Conservation (phyloP, 2,113 vertebrate species). For the Thryonomys swinderianus region DNA sequence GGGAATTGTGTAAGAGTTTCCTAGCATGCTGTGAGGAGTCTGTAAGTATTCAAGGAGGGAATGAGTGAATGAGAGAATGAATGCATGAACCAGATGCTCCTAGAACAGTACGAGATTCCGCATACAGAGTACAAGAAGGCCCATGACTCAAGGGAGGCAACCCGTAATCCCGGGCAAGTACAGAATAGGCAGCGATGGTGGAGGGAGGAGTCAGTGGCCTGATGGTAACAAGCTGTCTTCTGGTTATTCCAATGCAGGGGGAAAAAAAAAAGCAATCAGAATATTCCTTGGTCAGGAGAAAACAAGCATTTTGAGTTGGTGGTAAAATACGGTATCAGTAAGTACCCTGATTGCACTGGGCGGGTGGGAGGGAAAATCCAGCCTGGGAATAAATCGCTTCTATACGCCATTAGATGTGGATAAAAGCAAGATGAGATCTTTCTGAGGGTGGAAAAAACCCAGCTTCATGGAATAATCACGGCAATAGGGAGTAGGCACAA, state of each 20-base stretch:
- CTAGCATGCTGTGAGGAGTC: not conserved
- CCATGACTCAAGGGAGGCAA: not conserved
- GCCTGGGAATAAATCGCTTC: not conserved
- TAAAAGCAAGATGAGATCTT: not conserved
- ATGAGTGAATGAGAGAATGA: not conserved
- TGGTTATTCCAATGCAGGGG: not conserved
- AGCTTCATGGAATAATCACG: not conserved
- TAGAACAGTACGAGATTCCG: not conserved
- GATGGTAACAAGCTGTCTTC: not conserved
- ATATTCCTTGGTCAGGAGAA: not conserved
- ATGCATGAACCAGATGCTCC: not conserved
- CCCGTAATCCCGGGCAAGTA: not conserved
- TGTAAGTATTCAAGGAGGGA: not conserved
- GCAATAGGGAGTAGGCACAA: constrained; percentile 8
- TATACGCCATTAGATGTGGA: not conserved
- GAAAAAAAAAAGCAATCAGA: not conserved
- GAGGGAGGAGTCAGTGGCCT: not conserved
- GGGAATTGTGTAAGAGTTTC: not conserved
- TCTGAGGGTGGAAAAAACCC: not conserved
- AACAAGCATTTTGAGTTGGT: not conserved
- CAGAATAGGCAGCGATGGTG: not conserved
- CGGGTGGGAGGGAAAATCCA: not conserved
- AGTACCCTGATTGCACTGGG: not conserved
- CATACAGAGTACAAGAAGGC: not conserved
- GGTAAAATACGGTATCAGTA: not conserved